Conservation (phyloP, 2,888 invertebrate genomes). For the Calliopum simillimum region DNA sequence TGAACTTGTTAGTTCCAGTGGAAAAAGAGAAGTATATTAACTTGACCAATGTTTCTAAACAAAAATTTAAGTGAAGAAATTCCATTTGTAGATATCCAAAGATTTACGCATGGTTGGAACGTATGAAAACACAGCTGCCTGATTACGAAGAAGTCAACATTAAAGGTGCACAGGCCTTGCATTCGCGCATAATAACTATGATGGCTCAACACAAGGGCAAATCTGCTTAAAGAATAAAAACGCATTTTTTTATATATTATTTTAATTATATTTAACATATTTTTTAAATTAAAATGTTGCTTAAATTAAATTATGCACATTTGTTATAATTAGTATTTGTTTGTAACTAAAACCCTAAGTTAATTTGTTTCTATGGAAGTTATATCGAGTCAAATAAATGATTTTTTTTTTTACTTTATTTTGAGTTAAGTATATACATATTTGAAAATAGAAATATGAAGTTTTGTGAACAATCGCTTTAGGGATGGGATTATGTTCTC, state of each 20-base stretch:
- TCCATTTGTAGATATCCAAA: conserved; percentile 48
- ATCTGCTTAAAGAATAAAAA: not conserved
- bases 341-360: too few relatives aligned
- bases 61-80: not conserved
- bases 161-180: conserved; percentile 57
- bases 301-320: too few relatives aligned
- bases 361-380: too few relatives aligned
- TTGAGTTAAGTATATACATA: too few relatives aligned
- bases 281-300: too few relatives aligned
- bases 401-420: too few relatives aligned
- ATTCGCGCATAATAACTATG: conserved; percentile 51
- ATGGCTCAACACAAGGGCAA: conserved; percentile 53
- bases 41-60: not conserved
- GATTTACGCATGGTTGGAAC: conserved; percentile 57
- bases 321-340: too few relatives aligned
- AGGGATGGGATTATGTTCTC: too few relatives aligned
- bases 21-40: conserved; percentile 48
- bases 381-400: too few relatives aligned
- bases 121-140: conserved; percentile 57
- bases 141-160: conserved; percentile 60
- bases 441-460: too few relatives aligned
- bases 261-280: not conserved
- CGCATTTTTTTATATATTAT: not conserved
- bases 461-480: too few relatives aligned
- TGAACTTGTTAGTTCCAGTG: conserved; percentile 62